Evolutionary conservation across 2,113 vertebrate genomes (phyloP).

Genomic region (Phyllopteryx taeniolatus): DNA sequence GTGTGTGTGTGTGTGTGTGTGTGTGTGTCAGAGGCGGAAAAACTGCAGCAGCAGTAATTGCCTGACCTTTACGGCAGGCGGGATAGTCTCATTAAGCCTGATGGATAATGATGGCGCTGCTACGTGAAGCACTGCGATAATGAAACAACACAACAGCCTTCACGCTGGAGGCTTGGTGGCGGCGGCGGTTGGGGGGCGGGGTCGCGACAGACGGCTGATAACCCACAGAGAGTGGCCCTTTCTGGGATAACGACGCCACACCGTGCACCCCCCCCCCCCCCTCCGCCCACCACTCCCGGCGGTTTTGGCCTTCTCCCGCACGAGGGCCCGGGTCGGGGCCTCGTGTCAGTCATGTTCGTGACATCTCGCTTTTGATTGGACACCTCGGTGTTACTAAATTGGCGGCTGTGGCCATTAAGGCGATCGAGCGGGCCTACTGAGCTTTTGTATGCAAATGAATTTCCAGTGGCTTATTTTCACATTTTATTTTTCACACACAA

Average conservation of each 20-base stretch:
- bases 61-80: constrained; percentile 94
- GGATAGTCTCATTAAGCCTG: constrained; percentile 98
- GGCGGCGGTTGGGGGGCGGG: constrained; percentile 21
- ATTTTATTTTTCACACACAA: background rate
- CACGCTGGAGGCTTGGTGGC: constrained; percentile 49
- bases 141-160: constrained; percentile 83
- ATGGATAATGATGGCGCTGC: constrained; percentile 87
- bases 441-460: constrained; percentile 37
- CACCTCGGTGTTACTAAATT: constrained; percentile 39
- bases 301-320: constrained; percentile 16
- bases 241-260: constrained; percentile 62
- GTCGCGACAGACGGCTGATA: constrained; percentile 62
- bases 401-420: constrained; percentile 25
- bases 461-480: background rate
- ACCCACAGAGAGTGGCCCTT: constrained; percentile 61
- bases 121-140: constrained; percentile 96
- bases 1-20: constrained; percentile 22
- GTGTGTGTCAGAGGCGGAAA: constrained; percentile 6
- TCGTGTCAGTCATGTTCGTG: constrained; percentile 7
- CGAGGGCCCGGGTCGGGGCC: background rate
- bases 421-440: constrained; percentile 24
- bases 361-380: constrained; percentile 54
- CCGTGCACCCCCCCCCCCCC: constrained; percentile 60
- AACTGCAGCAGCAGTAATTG: constrained; percentile 85
- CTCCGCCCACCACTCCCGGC: constrained; percentile 48